Percentiles rank a stretch among this genome's conserved stretches.
These are phyloP conservation scores for Eonycteris spelaea DNA, from an alignment of 2,113 vertebrate species.

Conservation along the genomic window DNA sequence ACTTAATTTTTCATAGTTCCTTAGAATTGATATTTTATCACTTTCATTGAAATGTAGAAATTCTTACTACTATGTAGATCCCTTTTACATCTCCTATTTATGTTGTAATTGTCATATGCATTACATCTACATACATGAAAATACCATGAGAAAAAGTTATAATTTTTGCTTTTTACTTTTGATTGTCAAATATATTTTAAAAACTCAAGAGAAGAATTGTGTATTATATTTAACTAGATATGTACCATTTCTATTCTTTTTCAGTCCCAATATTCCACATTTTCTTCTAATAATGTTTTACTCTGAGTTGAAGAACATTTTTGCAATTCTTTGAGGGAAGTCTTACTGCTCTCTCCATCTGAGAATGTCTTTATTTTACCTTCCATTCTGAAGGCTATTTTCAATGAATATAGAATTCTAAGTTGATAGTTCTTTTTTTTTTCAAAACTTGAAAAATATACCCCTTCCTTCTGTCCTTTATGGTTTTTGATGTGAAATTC, in stretches of 20 bases:
- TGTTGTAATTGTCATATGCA: not conserved
- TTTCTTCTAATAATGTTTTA: not conserved
- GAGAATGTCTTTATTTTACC: not conserved
- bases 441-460: not conserved
- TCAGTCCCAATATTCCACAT: not conserved
- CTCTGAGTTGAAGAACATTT: not conserved
- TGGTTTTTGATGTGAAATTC: not conserved
- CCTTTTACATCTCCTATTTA: not conserved
- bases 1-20: not conserved
- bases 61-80: not conserved
- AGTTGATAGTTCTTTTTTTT: not conserved
- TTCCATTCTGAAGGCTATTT: not conserved
- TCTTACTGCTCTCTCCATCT: not conserved
- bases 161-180: not conserved
- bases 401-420: not conserved
- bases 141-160: not conserved
- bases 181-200: not conserved
- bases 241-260: not conserved
- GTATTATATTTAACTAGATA: not conserved
- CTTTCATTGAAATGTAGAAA: not conserved
- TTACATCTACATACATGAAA: not conserved
- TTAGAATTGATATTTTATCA: not conserved
- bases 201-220: not conserved
- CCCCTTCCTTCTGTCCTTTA: not conserved
- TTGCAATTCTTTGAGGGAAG: not conserved